A percentile compares a stretch with the other conserved stretches of the same genome.
Conservation (phyloP, 2,797 vertebrate species). For the Danio aesculapii region DNA sequence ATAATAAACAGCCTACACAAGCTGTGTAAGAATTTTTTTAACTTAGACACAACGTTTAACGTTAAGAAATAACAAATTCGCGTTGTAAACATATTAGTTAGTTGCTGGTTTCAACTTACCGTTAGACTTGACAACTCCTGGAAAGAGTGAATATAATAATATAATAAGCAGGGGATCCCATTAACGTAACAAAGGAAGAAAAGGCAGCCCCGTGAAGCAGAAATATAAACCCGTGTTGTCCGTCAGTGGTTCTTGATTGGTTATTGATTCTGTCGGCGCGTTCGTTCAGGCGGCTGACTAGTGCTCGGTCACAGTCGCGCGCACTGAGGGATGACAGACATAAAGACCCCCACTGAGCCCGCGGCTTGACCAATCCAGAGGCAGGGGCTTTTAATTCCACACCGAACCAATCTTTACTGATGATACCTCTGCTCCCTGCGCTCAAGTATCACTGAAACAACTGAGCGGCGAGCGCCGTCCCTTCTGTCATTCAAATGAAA, state of each 20-base stretch:
- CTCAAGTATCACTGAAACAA: slow-evolving; percentile 20
- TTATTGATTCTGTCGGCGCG: neutral
- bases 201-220: neutral
- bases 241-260: neutral
- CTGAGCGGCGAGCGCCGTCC: neutral
- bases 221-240: neutral
- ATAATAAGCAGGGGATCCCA: neutral
- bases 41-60: neutral
- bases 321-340: neutral
- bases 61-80: neutral
- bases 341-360: no score
- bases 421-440: slow-evolving; percentile 15
- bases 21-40: neutral
- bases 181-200: neutral
- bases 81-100: neutral
- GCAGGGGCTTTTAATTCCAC: neutral
- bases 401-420: neutral
- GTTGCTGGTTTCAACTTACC: slow-evolving; percentile 24
- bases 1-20: neutral
- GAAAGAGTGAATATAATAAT: neutral
- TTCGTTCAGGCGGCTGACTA: neutral
- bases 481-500: neutral
- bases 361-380: slow-evolving; percentile 12
- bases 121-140: slow-evolving; percentile 2
- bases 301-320: neutral